Evolutionary conservation across 2,113 vertebrate species (phyloP).

Genomic region (Verasper variegatus): DNA sequence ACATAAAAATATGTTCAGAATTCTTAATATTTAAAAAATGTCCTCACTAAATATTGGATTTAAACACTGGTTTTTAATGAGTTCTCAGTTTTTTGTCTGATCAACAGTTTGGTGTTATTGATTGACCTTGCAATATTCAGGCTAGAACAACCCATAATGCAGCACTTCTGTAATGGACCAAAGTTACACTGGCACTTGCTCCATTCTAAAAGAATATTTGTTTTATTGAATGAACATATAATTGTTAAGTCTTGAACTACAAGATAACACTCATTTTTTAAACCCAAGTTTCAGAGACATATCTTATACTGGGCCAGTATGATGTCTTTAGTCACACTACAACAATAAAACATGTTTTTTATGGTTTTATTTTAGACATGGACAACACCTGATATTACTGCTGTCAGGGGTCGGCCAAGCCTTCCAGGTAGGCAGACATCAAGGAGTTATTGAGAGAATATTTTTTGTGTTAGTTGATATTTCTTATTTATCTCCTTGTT

Average conservation of each 20-base stretch:
- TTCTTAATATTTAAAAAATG: too few species aligned
- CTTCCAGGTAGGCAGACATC: slow-evolving; percentile 84
- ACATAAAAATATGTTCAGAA: too few species aligned
- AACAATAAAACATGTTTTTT: not conserved
- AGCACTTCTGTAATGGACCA: too few species aligned
- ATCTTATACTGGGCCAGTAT: not conserved
- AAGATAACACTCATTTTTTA: too few species aligned
- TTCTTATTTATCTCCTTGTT: slow-evolving; percentile 1
- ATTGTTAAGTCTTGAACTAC: too few species aligned
- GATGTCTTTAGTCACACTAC: not conserved
- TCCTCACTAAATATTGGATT: too few species aligned
- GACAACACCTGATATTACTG: slow-evolving; percentile 91
- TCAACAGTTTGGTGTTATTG: too few species aligned
- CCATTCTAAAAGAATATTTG: not conserved
- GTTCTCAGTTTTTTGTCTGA: too few species aligned
- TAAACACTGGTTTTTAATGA: not conserved
- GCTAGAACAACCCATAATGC: not conserved
- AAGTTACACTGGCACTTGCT: not conserved
- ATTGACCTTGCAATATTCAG: not conserved
- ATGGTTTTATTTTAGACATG: slow-evolving; percentile 82
- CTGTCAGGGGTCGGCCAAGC: slow-evolving; percentile 88
- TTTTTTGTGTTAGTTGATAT: not conserved
- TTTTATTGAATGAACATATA: not conserved
- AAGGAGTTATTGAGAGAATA: accelerated
- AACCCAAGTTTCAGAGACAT: too few species aligned